Evolutionary conservation across 2,113 vertebrate genomes (phyloP).

Genomic region (Galeopterus variegatus): DNA sequence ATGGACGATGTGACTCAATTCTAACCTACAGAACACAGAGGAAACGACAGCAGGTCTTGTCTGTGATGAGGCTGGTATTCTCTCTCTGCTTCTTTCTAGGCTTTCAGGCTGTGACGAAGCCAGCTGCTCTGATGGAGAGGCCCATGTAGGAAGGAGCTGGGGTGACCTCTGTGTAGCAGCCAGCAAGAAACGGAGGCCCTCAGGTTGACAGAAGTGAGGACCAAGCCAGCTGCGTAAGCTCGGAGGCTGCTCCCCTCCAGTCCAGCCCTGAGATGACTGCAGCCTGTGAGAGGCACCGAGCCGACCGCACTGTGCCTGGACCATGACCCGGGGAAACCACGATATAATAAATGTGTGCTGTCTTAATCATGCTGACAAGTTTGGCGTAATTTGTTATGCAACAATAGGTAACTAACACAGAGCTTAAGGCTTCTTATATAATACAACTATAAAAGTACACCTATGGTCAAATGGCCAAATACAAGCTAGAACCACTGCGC

Average conservation of each 20-base stretch:
- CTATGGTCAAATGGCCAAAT: not conserved
- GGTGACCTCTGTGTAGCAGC: not conserved
- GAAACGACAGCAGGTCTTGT: rapidly evolving
- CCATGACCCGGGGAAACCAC: too few relatives aligned
- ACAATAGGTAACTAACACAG: not conserved
- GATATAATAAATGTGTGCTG: not conserved
- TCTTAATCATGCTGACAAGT: not conserved
- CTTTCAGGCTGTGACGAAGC: not conserved
- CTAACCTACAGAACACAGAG: not conserved
- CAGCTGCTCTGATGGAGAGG: not conserved
- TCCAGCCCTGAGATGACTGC: not conserved
- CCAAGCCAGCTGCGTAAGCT: too few relatives aligned
- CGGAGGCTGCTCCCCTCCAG: not conserved
- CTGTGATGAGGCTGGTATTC: not conserved
- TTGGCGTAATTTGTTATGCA: not conserved
- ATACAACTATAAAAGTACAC: not conserved
- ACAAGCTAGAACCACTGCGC: not conserved
- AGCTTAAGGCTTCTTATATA: not conserved
- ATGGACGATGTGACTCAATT: not conserved
- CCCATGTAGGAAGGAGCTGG: not conserved
- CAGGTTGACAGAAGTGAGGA: not conserved
- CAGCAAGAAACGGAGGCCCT: not conserved
- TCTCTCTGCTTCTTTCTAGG: not conserved
- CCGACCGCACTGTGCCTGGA: not conserved
- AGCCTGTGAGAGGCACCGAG: not conserved